phyloP scores from a whole-genome alignment of 2,797 vertebrate genomes.

The Gallinago stenura region DNA sequence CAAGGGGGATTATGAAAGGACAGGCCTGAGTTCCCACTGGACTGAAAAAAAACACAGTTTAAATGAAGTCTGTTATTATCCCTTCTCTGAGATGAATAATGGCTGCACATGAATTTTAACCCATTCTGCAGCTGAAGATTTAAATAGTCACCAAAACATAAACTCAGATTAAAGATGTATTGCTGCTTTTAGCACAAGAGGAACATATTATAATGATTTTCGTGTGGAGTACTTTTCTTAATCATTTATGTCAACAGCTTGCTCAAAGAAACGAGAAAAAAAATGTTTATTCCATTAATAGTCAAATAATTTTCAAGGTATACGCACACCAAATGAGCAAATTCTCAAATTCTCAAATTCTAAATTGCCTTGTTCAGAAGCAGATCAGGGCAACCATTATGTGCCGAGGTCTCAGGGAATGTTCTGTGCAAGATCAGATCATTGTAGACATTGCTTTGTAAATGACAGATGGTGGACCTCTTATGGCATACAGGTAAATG shows the following conservation, averaged over 20 bases:
- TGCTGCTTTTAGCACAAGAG: not conserved
- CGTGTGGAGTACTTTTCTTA: not conserved
- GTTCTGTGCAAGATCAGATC: not conserved
- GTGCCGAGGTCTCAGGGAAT: not conserved
- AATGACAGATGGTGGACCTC: not conserved
- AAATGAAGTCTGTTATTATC: not conserved
- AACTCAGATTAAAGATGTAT: not conserved
- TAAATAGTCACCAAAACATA: not conserved
- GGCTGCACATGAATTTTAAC: not conserved
- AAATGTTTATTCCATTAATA: not conserved
- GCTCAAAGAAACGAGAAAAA: not conserved
- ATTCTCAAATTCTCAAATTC: not conserved
- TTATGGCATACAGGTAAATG: not conserved
- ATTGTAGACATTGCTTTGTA: not conserved
- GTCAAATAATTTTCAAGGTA: not conserved
- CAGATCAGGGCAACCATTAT: not conserved
- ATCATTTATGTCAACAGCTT: not conserved
- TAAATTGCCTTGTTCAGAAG: not conserved
- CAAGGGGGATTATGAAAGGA: not conserved
- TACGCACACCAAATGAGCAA: not conserved
- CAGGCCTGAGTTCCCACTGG: not conserved
- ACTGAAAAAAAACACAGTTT: accelerated
- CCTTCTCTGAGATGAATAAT: not conserved
- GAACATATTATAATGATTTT: not conserved
- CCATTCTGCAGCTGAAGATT: not conserved